Conservation (phyloP, 1,140 invertebrate species). For the Euwallacea similis region DNA sequence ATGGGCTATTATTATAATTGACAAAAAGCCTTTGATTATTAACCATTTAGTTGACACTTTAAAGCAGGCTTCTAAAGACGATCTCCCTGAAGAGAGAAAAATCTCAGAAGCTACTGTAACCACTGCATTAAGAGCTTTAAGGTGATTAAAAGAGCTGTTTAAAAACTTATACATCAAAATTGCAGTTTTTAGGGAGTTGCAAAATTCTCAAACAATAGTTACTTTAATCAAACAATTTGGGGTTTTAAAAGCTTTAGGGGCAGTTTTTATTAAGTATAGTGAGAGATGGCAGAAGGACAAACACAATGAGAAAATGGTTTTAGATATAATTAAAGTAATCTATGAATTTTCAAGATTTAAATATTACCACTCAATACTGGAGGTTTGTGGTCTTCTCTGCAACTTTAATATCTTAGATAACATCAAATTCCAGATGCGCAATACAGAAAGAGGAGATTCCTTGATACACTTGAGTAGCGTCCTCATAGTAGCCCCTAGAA, state of each 20-base stretch:
- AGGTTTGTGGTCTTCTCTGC: constrained; percentile 17
- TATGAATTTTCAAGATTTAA: constrained; percentile 46
- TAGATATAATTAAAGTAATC: constrained; percentile 45
- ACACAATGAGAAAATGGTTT: constrained; percentile 42
- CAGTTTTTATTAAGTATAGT: constrained; percentile 47
- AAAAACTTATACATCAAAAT: not conserved
- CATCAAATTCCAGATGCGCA: constrained; percentile 40
- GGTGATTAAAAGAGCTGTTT: constrained; percentile 29
- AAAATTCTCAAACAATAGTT: constrained; percentile 41
- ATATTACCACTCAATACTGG: constrained; percentile 42
- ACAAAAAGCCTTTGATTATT: constrained; percentile 45
- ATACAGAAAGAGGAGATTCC: constrained; percentile 46
- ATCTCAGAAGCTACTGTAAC: constrained; percentile 44
- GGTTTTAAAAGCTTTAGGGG: constrained; percentile 45
- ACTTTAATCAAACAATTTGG: constrained; percentile 43
- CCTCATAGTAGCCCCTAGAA: constrained; percentile 41
- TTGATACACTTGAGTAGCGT: constrained; percentile 43
- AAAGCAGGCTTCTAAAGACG: constrained; percentile 34
- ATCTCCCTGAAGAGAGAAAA: constrained; percentile 25
- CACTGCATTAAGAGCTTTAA: constrained; percentile 43
- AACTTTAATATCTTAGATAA: constrained; percentile 1
- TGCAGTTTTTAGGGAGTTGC: constrained; percentile 28
- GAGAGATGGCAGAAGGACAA: constrained; percentile 41
- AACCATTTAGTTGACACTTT: constrained; percentile 44
- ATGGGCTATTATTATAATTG: constrained; percentile 42